Evolutionary conservation across 1,140 invertebrate species (phyloP).

Genomic region (Gryon sp.): DNA sequence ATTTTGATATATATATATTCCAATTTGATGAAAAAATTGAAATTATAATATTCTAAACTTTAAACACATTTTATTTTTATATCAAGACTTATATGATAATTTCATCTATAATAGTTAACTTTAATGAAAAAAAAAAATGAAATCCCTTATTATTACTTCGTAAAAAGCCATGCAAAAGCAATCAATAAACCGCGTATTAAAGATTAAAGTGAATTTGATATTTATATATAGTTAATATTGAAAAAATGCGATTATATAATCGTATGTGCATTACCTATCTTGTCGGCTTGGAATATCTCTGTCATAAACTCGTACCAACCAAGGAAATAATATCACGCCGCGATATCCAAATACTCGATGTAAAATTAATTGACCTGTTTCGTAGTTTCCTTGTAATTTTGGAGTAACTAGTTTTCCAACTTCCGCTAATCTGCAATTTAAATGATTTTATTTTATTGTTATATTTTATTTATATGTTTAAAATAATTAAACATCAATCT

Average conservation of each 20-base stretch:
- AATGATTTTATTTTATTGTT: constrained; percentile 4
- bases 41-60: too few species aligned
- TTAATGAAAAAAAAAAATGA: neutral
- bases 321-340: constrained; percentile 96
- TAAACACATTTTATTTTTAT: constrained; percentile 7
- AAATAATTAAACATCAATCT: constrained; percentile 1
- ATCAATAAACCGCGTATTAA: too few species aligned
- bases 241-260: too few species aligned
- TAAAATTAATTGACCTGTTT: constrained; percentile 96
- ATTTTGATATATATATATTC: too few species aligned
- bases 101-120: too few species aligned
- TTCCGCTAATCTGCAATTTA: constrained; percentile 84
- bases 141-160: too few species aligned
- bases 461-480: neutral
- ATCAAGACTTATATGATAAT: too few species aligned
- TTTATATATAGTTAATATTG: too few species aligned
- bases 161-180: too few species aligned
- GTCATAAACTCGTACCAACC: constrained; percentile 96
- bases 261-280: constrained; percentile 71
- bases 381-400: constrained; percentile 93
- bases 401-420: constrained; percentile 89
- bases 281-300: constrained; percentile 86
- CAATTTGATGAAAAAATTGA: too few species aligned
- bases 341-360: constrained; percentile 97
- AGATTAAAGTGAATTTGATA: too few species aligned